Evolutionary conservation across 1,140 invertebrate species (phyloP).

Genomic region (Leptestheria dahalacensis): DNA sequence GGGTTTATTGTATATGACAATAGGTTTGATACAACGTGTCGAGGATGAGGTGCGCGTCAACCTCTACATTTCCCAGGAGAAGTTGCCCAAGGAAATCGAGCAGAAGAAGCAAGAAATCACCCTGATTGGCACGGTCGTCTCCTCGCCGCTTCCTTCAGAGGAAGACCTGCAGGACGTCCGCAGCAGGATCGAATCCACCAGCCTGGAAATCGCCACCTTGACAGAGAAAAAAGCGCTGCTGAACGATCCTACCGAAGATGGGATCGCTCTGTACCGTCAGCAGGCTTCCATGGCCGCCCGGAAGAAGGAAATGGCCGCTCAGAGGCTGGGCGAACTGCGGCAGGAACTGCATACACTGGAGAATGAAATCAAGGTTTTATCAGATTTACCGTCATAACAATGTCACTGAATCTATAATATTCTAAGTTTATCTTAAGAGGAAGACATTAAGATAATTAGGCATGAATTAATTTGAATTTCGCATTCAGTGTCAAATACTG

Average conservation of each 20-base stretch:
- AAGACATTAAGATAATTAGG: too few relatives aligned
- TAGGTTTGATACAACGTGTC: conserved; percentile 42
- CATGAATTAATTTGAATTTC: too few relatives aligned
- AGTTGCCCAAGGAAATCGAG: conserved; percentile 54
- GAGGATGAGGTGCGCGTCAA: conserved; percentile 62
- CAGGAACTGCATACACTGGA: conserved; percentile 41
- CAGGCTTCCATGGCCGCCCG: conserved; percentile 62
- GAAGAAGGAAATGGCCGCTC: conserved; percentile 56
- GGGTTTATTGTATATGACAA: conserved; percentile 12
- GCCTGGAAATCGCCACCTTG: conserved; percentile 33
- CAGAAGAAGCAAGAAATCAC: conserved; percentile 44
- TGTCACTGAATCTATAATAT: too few relatives aligned
- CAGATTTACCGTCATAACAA: too few relatives aligned
- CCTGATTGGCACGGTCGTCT: conserved; percentile 48
- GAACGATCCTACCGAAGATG: conserved; percentile 44
- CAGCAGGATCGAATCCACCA: conserved; percentile 34
- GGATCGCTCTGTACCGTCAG: conserved; percentile 63
- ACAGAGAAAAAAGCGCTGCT: conserved; percentile 34
- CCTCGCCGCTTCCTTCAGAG: conserved; percentile 47
- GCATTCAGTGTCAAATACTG: too few relatives aligned
- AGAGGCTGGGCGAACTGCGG: conserved; percentile 46
- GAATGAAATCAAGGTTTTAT: conserved; percentile 30
- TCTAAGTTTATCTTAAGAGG: too few relatives aligned
- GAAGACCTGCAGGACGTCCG: conserved; percentile 47
- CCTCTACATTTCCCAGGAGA: conserved; percentile 57